Evolutionary conservation across 2,797 vertebrate genomes (phyloP), one percentile per base, ranked within the genome.

Genomic region (Micrastur ruficollis): DNA sequence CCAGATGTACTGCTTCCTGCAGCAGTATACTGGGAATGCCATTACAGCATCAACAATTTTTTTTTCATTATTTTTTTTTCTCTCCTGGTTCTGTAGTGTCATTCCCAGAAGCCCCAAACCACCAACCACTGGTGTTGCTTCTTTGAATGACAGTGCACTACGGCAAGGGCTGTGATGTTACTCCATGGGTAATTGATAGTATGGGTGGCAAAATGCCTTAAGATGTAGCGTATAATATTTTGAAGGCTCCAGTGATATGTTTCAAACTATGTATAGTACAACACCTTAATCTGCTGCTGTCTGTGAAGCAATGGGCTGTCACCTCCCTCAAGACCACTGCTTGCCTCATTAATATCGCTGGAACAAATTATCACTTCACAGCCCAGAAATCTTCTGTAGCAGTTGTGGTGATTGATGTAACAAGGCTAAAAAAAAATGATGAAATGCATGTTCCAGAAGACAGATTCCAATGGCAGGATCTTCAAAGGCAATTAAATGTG

Each of bases 301-400:
- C 95, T 97, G 84, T 95, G 96, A 97, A 96, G 97, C 96, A 96
- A 95, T 95, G 94, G 97, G 91, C 97, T 98, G 96, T 98, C 97
- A 95, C 97, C 97, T 98, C 98, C 98, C 98, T 96, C 95, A 97
- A 97, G 98, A 98, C 98, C 95, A 97, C 91, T 95, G 96, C 97
- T 98, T 98, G 98, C 97, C 98, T 98, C 98, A 98, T 98, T 98
- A 98, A 98, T 98, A 98, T 94, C 81, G 38, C 97, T 96, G 97
- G 98, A 98, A 98, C 97, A 98, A 98, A 98, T 98, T 97, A 98
- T 98, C 98, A 98, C 98, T 98, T 98, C 98, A 98, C 97, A 98
- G 98, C 96, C 97, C 97, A 98, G 98, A 97, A 98, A 98, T 97
- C 97, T 97, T 98, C 95, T 98, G 90, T 97, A 98, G 98, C 97